Evolutionary conservation across 2,113 vertebrate genomes (phyloP), one percentile per base, ranked within the genome.

Genomic region (Andinoacara biseriatus): DNA sequence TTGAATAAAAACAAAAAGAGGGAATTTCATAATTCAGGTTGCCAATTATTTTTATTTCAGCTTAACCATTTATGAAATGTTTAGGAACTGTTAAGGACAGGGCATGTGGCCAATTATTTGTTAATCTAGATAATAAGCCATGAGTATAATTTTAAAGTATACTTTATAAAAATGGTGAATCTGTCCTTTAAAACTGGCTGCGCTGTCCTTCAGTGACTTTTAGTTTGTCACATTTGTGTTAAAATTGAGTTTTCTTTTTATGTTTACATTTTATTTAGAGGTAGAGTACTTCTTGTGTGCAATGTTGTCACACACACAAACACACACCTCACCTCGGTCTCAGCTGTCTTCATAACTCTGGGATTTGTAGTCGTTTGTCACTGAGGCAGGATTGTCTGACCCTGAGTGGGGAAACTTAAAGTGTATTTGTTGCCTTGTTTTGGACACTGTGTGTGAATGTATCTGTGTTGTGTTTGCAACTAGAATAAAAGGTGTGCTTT

Each of bases 401-500:
- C 49, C 4, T 59, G 79, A 72, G 17, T 52, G 40, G 40, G 29
- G 69, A 56, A 80, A 26, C 52, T 76, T 43, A 31, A 78, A 83
- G 62, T 84, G 59, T 81, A 75, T 81, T 82, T 80, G 57, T 89
- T 85, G 62, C 84, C 87, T 86, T 90, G 49, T 88, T 89, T 91
- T 87, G 15, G 69, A 91, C 86, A 77, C 65, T 88, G 83, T 33
- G 84, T 88, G 83, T 93, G 83, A 89, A 84, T 86, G 61, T 86
- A 43, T 85, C n/a, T 81, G 67, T 78, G 43, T 80, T 84, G 59
- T 89, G 83, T 90, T 87, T 75, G 72, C n/a, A 1, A 75, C 38
- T 75, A 74, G 43, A 95, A 93, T 94, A 94, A 95, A 95, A 87
- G 29, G n/a, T 72, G 87, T 84, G 29, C 49, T 85, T 22, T 82